Evolutionary conservation across 1,140 invertebrate genomes (phyloP), one percentile per base, ranked within the genome.

Genomic region (Trichonephila clavata): DNA sequence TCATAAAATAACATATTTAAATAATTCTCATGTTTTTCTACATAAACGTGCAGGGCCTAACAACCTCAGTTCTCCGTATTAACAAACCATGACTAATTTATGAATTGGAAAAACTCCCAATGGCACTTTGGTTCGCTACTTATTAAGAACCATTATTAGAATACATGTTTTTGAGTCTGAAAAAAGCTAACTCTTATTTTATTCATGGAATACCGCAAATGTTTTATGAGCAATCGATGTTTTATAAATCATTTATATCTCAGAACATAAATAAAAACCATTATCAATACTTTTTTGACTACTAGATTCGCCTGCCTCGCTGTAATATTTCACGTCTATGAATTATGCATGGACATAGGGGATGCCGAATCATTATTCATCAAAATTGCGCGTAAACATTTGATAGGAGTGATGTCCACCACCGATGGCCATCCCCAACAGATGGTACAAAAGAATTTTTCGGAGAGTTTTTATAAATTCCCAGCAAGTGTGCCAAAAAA

Each of bases 311-410:
- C 32, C 71, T 16, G 10, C 77, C 8, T 59, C 50, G 50, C 81
- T 83, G 39, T 8, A n/a, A 83, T 83, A 83, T 83, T 83, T 83
- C 81, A 83, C 24, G 39, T n/a, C 43, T 13, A 83, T 83, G 81
- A 83, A 83, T 83, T 83, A 83, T 83, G 81, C 81, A 83, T 83
- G 43, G 18, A 39, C 27, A 77, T 20, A 39, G 27, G 50, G 21
- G 50, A 83, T n/a, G 43, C 81, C 13, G 27, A 32, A 83, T 57
- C 81, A 83, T 83, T 83, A 83, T 83, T 83, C 81, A 83, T 83
- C 50, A 57, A n/a, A n/a, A 83, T 83, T 21, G 81, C 81, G 24
- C 43, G 81, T 77, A 77, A 77, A 18, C 71, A 77, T 77, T 39
- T 77, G 71, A 77, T 77, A 32, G 71, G 27, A 18, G 61, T 63